Conservation (phyloP, 2,113 vertebrate species). For the Petrocephalus microphthalmus region DNA sequence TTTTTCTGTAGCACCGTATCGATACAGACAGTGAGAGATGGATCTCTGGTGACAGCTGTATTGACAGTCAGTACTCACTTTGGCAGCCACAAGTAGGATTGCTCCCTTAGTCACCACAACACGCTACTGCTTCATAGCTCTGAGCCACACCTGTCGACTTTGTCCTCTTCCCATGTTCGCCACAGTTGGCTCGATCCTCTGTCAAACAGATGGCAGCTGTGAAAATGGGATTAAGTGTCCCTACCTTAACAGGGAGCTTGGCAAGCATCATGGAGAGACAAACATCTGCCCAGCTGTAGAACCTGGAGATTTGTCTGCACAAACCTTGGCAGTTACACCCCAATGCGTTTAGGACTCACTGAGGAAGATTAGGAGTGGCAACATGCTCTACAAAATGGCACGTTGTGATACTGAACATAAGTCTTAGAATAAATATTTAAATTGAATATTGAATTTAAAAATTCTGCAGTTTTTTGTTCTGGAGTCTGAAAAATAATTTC, state of each 20-base stretch:
- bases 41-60: neutral
- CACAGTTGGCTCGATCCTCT: neutral
- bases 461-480: neutral
- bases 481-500: neutral
- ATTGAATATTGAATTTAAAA: neutral
- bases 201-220: neutral
- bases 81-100: neutral
- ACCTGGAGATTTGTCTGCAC: neutral
- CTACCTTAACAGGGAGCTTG: neutral
- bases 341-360: neutral
- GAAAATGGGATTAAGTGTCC: neutral
- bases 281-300: neutral
- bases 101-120: neutral
- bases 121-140: neutral
- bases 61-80: neutral
- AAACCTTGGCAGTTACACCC: neutral
- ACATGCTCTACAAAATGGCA: neutral
- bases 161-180: neutral
- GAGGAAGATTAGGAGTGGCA: neutral
- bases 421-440: neutral
- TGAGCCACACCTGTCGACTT: neutral
- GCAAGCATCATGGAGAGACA: neutral
- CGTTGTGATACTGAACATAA: neutral
- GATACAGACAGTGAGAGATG: neutral
- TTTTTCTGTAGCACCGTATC: neutral